Conservation (phyloP, 2,888 invertebrate species). For the Parascotia fuliginaria region DNA sequence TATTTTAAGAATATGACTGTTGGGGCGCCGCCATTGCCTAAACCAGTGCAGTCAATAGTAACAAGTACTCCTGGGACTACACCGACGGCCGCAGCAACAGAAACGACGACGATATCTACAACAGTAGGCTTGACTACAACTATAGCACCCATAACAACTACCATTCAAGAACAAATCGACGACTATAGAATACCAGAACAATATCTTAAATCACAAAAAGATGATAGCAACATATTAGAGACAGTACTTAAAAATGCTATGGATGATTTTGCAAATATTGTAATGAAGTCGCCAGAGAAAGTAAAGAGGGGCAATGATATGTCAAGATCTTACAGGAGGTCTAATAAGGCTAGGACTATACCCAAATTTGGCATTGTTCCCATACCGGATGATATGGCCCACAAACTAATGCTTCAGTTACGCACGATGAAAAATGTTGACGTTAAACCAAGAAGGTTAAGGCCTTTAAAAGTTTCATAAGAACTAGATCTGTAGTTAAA, state of each 20-base stretch:
- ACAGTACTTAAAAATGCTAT: conserved; percentile 1
- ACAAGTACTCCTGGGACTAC: not conserved
- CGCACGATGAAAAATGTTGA: not conserved
- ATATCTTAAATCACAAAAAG: not conserved
- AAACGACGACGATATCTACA: not conserved
- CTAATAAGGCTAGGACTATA: not conserved
- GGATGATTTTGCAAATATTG: conserved; percentile 6
- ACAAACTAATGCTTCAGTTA: not conserved
- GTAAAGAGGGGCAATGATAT: not conserved
- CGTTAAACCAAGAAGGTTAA: not conserved
- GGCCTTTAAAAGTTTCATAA: not conserved
- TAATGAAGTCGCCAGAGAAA: not conserved
- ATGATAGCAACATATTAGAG: not conserved
- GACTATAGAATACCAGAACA: not conserved
- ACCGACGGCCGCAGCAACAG: not conserved
- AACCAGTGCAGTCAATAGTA: no score
- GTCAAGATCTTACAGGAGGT: not conserved
- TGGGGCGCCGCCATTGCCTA: not conserved
- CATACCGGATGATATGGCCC: conserved; percentile 12
- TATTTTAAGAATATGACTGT: not conserved
- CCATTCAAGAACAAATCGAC: not conserved
- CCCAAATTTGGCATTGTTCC: conserved; percentile 21
- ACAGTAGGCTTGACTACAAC: not conserved
- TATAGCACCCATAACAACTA: not conserved
- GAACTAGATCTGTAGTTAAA: no score